These are phyloP conservation scores for Lypha dubia DNA, from an alignment of 2,888 invertebrate species.

Conservation along the genomic window DNA sequence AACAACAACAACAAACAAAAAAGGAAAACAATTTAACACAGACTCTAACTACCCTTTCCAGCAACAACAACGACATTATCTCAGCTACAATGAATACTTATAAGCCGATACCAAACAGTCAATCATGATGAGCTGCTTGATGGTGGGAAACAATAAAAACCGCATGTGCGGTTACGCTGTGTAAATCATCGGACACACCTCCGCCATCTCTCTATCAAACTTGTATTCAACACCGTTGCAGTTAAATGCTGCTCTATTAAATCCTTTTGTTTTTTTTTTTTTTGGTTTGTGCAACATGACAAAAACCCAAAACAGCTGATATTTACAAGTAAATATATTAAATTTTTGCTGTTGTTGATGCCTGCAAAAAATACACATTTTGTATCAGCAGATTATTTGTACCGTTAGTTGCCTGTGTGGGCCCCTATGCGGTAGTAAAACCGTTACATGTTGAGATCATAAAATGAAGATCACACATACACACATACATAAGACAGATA, in stretches of 20 bases:
- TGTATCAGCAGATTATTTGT: neutral
- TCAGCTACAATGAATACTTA: slow-evolving; percentile 27
- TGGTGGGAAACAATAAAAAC: slow-evolving; percentile 66
- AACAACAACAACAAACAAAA: neutral
- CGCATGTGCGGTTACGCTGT: slow-evolving; percentile 69
- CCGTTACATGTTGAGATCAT: neutral
- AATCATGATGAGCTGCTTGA: slow-evolving; percentile 46
- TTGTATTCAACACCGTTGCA: slow-evolving; percentile 15
- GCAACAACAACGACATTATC: slow-evolving; percentile 16
- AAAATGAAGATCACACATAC: neutral
- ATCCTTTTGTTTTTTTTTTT: too few relatives aligned
- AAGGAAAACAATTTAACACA: slow-evolving; percentile 16
- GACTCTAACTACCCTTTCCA: neutral
- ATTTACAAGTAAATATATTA: slow-evolving; percentile 14
- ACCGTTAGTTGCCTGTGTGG: slow-evolving; percentile 11
- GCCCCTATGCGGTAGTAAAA: neutral
- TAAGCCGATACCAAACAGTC: slow-evolving; percentile 67
- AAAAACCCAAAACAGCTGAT: slow-evolving; percentile 43
- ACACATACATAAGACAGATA: too few relatives aligned
- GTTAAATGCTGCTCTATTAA: slow-evolving; percentile 69
- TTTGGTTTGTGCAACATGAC: slow-evolving; percentile 16
- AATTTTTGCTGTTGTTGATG: neutral
- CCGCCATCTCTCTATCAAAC: neutral
- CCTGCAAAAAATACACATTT: neutral
- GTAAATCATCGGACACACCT: slow-evolving; percentile 70